Conservation (phyloP, 1,140 invertebrate species). For the Drosophila virilis region DNA sequence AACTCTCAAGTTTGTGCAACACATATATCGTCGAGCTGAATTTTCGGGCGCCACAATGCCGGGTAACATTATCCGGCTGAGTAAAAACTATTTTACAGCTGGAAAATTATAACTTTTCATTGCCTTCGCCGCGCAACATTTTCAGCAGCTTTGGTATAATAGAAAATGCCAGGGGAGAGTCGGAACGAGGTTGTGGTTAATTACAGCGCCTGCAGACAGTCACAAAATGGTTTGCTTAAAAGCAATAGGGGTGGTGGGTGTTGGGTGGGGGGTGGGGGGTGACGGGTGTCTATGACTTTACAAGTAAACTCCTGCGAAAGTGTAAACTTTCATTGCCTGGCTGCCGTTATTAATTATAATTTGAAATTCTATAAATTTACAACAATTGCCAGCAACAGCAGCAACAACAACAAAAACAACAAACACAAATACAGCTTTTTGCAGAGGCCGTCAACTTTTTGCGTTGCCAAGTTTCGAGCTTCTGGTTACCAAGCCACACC, state of each 20-base stretch:
- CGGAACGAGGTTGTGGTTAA: neutral
- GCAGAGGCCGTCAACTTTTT: constrained; percentile 26
- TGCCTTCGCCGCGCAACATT: constrained; percentile 10
- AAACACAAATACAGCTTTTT: constrained; percentile 20
- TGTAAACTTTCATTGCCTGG: constrained; percentile 55
- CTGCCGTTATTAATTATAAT: constrained; percentile 71
- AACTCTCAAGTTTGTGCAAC: neutral
- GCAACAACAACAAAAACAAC: constrained; percentile 2
- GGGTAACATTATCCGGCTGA: constrained; percentile 10
- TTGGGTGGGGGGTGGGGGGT: no score
- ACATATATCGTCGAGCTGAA: neutral
- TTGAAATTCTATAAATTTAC: constrained; percentile 74
- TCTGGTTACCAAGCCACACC: constrained; percentile 18
- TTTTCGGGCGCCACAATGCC: constrained; percentile 16
- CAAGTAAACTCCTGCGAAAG: constrained; percentile 38
- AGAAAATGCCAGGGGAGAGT: constrained; percentile 10
- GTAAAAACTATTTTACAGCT: constrained; percentile 37
- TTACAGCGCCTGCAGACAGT: neutral
- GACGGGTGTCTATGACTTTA: neutral
- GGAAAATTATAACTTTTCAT: constrained; percentile 47
- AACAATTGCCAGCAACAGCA: constrained; percentile 36
- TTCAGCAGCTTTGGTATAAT: constrained; percentile 21
- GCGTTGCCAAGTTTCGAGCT: constrained; percentile 26
- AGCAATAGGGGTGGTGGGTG: no score
- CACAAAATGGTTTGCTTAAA: neutral